phyloP scores from a whole-genome alignment of 2,113 vertebrate species.

The Holacanthus passer region DNA sequence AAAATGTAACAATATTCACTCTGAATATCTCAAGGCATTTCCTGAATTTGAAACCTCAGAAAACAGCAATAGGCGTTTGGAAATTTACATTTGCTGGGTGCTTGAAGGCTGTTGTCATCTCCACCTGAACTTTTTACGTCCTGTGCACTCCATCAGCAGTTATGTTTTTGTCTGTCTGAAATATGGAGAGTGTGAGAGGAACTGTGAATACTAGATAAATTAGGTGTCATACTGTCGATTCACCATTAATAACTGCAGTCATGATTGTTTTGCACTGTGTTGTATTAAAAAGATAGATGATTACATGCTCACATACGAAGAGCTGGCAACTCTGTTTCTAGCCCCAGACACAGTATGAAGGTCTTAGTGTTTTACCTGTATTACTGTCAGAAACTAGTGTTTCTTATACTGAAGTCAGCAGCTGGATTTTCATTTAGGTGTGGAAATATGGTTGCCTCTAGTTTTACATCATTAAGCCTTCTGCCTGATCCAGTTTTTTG shows the following conservation, averaged over 20 bases:
- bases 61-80: neutral
- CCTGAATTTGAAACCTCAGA: neutral
- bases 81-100: neutral
- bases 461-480: too few species aligned
- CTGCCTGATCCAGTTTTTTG: neutral
- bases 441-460: neutral
- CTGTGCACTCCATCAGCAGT: neutral
- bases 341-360: neutral
- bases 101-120: neutral
- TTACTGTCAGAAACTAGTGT: neutral
- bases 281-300: neutral
- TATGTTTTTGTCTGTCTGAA: neutral
- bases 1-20: neutral
- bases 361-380: neutral
- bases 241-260: neutral
- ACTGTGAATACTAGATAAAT: slow-evolving; percentile 8
- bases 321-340: neutral
- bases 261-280: neutral
- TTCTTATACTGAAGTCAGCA: neutral
- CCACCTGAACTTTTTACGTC: neutral
- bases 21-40: neutral
- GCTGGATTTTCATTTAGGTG: too few species aligned
- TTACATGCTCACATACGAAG: neutral
- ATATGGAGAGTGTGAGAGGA: neutral
- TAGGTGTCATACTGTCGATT: neutral